Evolutionary conservation across 2,113 vertebrate genomes (phyloP), one percentile per base, ranked within the genome.

Genomic region (Mormyrus iriodes): DNA sequence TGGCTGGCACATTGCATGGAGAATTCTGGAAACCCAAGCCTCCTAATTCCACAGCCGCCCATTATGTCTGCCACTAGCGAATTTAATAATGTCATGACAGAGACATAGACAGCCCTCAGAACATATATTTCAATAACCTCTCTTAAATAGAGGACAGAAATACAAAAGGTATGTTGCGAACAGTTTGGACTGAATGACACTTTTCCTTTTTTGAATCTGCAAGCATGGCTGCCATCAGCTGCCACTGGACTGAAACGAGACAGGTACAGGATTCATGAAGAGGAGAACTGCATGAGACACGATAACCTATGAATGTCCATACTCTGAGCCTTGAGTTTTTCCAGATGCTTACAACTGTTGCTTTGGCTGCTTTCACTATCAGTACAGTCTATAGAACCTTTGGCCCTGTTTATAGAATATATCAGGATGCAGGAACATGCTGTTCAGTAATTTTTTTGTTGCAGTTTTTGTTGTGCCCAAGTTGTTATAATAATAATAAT

Each of bases 291-390:
- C 5, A 39, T 31, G 48, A 86, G 42, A 84, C 12, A 35, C 51
- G 17, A 15, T 35, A 31, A 21, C n/a, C 48, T 76, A 65, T 73
- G 52, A 31, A 76, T 88, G 61, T 49, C 39, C 52, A 31, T 13
- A 73, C 24, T 65, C 1, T 13, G 0, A 19, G 31, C 53, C 31
- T 15, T n/a, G 49, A 27, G 48, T 53, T 53, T 39, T 1, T 88
- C 27, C 88, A 88, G 88, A 69, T 88, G 73, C 27, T 39, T 17
- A 55, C 88, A 88, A 73, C 88, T 88, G 69, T 39, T 88, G 13
- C 46, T 27, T 58, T 24, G 42, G 86, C 31, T 65, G 35, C 86
- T 87, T 61, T 39, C 35, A 44, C 55, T 87, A 27, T 61, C 31
- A 44, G 53, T 58, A 87, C 42, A n/a, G 39, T 87, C 44, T 87